A percentile compares a stretch with the other conserved stretches of the same genome.
Conservation (phyloP, 2,888 invertebrate genomes). For the Andricus curvator region DNA sequence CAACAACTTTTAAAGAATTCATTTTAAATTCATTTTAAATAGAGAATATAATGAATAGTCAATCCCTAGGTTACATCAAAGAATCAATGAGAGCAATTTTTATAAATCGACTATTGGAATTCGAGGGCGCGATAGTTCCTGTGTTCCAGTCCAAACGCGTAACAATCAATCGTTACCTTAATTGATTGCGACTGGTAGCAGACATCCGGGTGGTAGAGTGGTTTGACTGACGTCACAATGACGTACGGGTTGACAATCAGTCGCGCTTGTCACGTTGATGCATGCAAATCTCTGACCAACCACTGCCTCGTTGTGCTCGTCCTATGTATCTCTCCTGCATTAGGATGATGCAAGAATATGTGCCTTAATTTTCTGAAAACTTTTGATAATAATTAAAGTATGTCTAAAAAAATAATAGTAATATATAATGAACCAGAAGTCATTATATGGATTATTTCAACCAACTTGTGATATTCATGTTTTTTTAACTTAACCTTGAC, state of each 20-base stretch:
- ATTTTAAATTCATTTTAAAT: not conserved
- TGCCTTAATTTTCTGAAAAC: not conserved
- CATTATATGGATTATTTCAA: too few species aligned
- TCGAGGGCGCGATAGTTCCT: constrained; percentile 57
- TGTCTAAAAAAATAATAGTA: too few species aligned
- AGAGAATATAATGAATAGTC: not conserved
- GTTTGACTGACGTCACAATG: constrained; percentile 76
- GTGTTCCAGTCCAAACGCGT: constrained; percentile 62
- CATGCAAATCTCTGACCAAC: constrained; percentile 73
- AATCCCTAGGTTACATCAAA: not conserved
- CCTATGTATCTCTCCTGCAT: constrained; percentile 15
- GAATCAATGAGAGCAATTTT: not conserved
- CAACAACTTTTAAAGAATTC: not conserved
- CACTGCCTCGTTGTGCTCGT: constrained; percentile 17
- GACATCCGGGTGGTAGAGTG: constrained; percentile 56
- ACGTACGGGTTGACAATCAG: constrained; percentile 77
- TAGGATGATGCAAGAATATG: constrained; percentile 29
- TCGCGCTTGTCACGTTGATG: constrained; percentile 77
- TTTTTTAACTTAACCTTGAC: too few species aligned
- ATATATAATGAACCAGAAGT: too few species aligned
- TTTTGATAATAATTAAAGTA: too few species aligned
- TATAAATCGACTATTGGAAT: not conserved
- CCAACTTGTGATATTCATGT: too few species aligned
- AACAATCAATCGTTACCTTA: constrained; percentile 74
- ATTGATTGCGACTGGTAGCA: constrained; percentile 74